phyloP scores from a whole-genome alignment of 2,113 vertebrate species.

The Charina bottae region DNA sequence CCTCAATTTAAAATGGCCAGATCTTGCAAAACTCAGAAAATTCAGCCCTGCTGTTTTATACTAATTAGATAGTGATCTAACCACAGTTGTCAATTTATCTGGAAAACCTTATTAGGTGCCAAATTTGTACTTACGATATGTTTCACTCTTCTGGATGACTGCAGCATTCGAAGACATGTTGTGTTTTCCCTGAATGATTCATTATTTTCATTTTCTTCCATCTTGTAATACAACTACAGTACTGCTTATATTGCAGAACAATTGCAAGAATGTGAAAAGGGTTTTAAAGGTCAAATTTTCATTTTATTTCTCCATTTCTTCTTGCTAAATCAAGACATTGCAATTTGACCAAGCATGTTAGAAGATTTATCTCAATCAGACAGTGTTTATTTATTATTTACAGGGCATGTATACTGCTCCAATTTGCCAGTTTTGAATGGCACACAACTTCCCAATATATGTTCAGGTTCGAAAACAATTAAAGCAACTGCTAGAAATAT shows the following conservation, averaged over 20 bases:
- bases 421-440: background rate
- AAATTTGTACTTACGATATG: background rate
- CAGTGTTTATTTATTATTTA: slow-evolving; percentile 16
- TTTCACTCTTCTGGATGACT: background rate
- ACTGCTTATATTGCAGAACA: slow-evolving; percentile 42
- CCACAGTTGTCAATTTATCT: background rate
- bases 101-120: background rate
- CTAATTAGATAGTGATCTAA: background rate
- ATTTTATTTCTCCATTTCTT: slow-evolving; percentile 49
- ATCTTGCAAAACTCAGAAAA: background rate
- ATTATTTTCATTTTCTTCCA: slow-evolving; percentile 24
- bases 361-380: slow-evolving; percentile 46
- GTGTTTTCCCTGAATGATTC: slow-evolving; percentile 12
- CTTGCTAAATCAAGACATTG: slow-evolving; percentile 38
- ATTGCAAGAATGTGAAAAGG: slow-evolving; percentile 49
- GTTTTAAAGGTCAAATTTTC: slow-evolving; percentile 59
- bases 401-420: background rate
- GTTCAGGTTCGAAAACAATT: background rate
- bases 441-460: background rate
- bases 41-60: background rate
- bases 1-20: background rate
- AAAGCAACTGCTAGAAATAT: background rate
- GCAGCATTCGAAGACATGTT: slow-evolving; percentile 10
- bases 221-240: slow-evolving; percentile 19
- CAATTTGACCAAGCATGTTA: slow-evolving; percentile 37